Conservation (phyloP, 2,797 vertebrate species). For the Oophaga sylvatica region DNA sequence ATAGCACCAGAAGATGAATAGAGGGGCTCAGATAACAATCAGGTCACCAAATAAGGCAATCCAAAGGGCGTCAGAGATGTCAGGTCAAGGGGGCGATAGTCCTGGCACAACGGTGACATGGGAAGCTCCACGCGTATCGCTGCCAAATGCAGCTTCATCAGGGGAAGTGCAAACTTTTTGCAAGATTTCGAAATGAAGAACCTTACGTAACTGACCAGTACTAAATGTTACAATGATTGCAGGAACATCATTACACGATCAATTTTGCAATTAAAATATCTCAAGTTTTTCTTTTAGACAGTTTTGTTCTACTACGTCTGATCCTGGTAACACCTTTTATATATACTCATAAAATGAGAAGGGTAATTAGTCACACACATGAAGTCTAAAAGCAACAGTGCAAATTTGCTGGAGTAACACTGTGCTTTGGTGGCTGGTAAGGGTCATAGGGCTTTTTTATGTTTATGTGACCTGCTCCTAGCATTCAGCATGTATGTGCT, state of each 20-base stretch:
- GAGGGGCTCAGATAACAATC: too few species aligned
- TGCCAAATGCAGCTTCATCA: too few species aligned
- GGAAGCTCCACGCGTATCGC: too few species aligned
- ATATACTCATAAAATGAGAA: not conserved
- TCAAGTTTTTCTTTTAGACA: too few species aligned
- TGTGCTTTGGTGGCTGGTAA: not conserved
- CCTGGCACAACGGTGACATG: too few species aligned
- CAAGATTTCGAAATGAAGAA: not conserved
- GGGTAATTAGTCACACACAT: not conserved
- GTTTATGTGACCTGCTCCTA: conserved; percentile 6
- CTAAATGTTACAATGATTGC: not conserved
- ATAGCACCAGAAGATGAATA: too few species aligned
- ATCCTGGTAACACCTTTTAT: too few species aligned
- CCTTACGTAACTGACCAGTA: not conserved
- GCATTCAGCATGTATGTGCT: conserved; percentile 30
- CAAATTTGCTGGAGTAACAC: not conserved
- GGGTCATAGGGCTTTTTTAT: conserved; percentile 8
- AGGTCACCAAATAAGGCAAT: too few species aligned
- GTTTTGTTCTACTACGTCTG: not conserved
- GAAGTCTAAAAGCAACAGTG: not conserved
- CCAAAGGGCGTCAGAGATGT: too few species aligned
- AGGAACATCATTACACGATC: not conserved
- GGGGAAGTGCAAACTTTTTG: not conserved
- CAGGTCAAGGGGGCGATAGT: too few species aligned
- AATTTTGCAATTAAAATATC: not conserved